Evolutionary conservation across 1,140 invertebrate species (phyloP).

Genomic region (Lepidurus couesii): DNA sequence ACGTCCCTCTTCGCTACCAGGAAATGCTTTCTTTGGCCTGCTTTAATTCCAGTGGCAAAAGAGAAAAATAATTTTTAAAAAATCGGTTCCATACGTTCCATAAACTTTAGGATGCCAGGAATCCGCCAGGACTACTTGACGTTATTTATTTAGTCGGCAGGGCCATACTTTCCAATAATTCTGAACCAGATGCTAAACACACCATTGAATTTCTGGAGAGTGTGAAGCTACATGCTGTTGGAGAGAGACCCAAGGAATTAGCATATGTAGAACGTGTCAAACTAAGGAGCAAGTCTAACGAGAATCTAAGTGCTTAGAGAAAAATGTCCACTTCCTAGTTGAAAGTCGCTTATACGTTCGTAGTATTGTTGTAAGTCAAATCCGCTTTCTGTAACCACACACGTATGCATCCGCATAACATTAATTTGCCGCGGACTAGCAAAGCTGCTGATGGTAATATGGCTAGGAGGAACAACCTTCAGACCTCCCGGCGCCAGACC

Average conservation of each 20-base stretch:
- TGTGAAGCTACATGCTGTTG: not conserved
- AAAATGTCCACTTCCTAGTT: too few species aligned
- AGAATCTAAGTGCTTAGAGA: too few species aligned
- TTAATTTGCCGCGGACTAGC: not conserved
- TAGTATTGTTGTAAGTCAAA: too few species aligned
- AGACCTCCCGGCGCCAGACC: not conserved
- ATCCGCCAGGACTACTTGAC: conserved; percentile 1
- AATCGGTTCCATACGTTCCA: not conserved
- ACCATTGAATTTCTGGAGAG: not conserved
- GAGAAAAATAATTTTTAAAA: not conserved
- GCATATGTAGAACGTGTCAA: not conserved
- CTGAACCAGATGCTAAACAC: not conserved
- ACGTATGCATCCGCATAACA: not conserved
- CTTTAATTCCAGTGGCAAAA: not conserved
- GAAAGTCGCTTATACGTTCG: too few species aligned
- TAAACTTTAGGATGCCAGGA: not conserved
- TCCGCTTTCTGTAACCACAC: not conserved
- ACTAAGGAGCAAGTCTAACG: not conserved
- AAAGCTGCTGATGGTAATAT: not conserved
- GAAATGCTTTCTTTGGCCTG: not conserved
- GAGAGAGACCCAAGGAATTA: not conserved
- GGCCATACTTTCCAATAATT: conserved; percentile 1
- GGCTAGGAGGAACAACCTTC: not conserved
- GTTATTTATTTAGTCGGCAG: conserved; percentile 7
- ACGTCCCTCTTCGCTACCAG: not conserved